Percentiles rank a stretch among this genome's conserved stretches.
Evolutionary conservation across 2,797 vertebrate species (phyloP).

Genomic region (Gila robusta): DNA sequence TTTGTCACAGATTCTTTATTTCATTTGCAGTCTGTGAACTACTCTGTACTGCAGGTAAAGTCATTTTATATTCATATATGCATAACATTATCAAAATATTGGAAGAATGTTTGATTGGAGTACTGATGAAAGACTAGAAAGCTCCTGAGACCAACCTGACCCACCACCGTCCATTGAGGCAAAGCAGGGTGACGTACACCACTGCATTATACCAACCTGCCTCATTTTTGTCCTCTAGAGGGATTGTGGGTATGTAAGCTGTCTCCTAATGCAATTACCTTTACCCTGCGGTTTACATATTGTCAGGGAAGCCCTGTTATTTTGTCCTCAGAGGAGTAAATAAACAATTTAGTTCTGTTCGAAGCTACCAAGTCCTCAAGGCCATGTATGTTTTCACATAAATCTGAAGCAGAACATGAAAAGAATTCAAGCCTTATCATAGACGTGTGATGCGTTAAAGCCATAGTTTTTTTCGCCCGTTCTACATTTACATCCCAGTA

Average conservation of each 20-base stretch:
- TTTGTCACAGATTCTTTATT: background rate
- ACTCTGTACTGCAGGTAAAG: background rate
- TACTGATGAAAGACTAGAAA: background rate
- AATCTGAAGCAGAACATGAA: constrained; percentile 20
- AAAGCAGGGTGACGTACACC: background rate
- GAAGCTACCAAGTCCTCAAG: constrained; percentile 33
- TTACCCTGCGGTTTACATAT: constrained; percentile 26
- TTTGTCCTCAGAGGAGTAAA: constrained; percentile 22
- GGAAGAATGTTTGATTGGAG: background rate
- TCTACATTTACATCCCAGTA: constrained; percentile 28
- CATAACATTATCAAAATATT: background rate
- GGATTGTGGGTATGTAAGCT: constrained; percentile 19
- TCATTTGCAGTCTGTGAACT: background rate
- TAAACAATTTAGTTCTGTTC: constrained; percentile 32
- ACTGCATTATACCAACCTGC: background rate
- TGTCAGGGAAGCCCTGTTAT: constrained; percentile 29
- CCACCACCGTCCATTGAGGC: background rate
- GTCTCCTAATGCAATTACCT: constrained; percentile 29
- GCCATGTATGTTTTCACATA: constrained; percentile 27
- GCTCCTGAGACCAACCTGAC: background rate
- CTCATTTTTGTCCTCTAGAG: background rate
- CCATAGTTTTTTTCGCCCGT: background rate
- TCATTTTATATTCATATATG: background rate
- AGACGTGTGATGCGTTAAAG: background rate
- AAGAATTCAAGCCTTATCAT: background rate